phyloP scores from a whole-genome alignment of 2,113 vertebrate genomes.

The Oenanthe melanoleuca region DNA sequence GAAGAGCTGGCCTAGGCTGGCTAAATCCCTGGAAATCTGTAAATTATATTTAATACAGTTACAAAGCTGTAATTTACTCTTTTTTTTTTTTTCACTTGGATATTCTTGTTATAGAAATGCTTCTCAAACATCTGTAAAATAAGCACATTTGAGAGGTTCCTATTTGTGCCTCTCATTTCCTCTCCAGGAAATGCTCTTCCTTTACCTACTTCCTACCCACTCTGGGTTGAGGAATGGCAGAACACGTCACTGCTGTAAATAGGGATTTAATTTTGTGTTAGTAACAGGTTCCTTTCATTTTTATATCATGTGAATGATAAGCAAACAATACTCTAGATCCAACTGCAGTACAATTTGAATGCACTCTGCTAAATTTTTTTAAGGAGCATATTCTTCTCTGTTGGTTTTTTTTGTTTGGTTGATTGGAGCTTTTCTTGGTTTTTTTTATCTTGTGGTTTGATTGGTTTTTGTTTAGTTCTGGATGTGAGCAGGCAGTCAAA shows the following conservation, averaged over 20 bases:
- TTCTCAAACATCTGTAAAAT: background rate
- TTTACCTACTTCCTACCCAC: background rate
- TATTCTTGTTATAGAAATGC: background rate
- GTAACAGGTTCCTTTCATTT: background rate
- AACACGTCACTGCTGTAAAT: accelerated
- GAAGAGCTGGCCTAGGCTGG: background rate
- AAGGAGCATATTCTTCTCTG: background rate
- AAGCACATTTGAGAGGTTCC: background rate
- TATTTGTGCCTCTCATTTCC: background rate
- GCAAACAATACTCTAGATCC: background rate
- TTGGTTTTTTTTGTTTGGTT: background rate
- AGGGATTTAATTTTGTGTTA: background rate
- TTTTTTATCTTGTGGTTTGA: background rate
- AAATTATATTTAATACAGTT: background rate
- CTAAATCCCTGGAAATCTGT: background rate
- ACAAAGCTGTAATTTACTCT: background rate
- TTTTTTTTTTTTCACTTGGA: background rate
- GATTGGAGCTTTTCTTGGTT: background rate
- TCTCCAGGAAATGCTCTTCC: background rate
- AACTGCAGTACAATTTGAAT: background rate
- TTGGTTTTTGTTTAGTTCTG: background rate
- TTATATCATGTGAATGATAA: background rate
- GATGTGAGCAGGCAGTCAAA: background rate
- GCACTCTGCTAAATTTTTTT: background rate
- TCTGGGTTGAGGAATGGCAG: background rate